Percentiles rank a stretch among this genome's conserved stretches.
phyloP scores from a whole-genome alignment of 1,140 invertebrate genomes.

The Temnothorax longispinosus region DNA sequence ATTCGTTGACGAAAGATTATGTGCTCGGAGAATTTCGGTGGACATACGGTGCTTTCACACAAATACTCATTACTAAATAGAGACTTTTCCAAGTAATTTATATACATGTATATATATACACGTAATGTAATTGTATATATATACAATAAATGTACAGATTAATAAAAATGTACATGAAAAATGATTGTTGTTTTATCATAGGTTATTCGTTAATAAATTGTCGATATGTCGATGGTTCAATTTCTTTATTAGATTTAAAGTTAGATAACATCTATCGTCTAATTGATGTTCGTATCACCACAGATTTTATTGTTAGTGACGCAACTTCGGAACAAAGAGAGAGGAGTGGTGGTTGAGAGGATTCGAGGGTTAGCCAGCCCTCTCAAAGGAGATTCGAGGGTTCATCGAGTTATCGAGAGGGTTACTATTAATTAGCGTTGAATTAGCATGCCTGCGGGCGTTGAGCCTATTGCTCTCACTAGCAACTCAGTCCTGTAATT shows the following conservation, averaged over 20 bases:
- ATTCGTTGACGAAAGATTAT: slow-evolving; percentile 13
- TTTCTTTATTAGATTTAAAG: neutral
- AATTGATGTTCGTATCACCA: neutral
- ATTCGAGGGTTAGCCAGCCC: slow-evolving; percentile 57
- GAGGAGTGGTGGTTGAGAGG: slow-evolving; percentile 51
- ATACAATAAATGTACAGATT: neutral
- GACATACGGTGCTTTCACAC: neutral
- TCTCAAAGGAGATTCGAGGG: slow-evolving; percentile 57
- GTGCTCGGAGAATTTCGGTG: neutral
- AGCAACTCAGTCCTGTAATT: slow-evolving; percentile 19
- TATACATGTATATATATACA: neutral
- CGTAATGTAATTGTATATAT: too few species aligned
- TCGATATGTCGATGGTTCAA: neutral
- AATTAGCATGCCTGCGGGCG: slow-evolving; percentile 60
- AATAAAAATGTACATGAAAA: neutral
- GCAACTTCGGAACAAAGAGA: neutral
- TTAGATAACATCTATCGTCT: neutral
- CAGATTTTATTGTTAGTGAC: neutral
- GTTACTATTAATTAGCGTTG: slow-evolving; percentile 73
- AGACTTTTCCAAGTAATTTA: neutral
- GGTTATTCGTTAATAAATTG: neutral
- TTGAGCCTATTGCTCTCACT: neutral
- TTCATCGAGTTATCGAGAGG: slow-evolving; percentile 72
- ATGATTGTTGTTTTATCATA: neutral
- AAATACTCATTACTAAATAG: slow-evolving; percentile 1